Evolutionary conservation across 2,797 vertebrate genomes (phyloP), one percentile per base, ranked within the genome.

Genomic region (Cyclopterus lumpus): DNA sequence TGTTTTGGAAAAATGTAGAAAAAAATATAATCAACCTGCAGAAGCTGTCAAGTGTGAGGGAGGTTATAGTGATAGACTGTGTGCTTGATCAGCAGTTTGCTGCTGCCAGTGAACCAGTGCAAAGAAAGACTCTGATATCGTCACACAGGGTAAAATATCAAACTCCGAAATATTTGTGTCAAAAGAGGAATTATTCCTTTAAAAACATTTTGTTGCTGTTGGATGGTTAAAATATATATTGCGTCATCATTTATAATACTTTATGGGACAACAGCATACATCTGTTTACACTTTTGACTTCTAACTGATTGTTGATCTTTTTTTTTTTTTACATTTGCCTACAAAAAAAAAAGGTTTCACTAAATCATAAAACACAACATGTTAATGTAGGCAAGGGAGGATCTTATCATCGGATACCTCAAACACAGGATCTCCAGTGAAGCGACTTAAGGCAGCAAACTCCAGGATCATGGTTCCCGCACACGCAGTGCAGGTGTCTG

Each of bases 381-480:
- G 6, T 60, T 22, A 30, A 46, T 14, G 46, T 15, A 5, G 8
- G 14, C 16, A 22, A 2, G 16, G 1, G 16, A 54, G 30, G 3
- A 51, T 67, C 6, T 51, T 28, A 22, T 58, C 14, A 64, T 58
- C 1, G 40, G 48, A 89, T 93, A 99, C 98, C 97, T 99, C 98
- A 94, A 99, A 99, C 82, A 97, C 86, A 24, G 97, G 96, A 69
- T 98, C 96, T 69, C 98, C 98, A 46, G 97, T 99, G 93, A 98
- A 99, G 73, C 98, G 97, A 90, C 98, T 99, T 76, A 99, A 92
- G 58, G 98, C 98, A 67, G 98, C 98, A 91, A 99, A 99, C 92
- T 99, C 98, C 67, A 99, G 95, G 87, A 99, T 99, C 84, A 99
- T 96, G 74, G 98, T 99, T 20, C 98, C 98, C 0, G 98, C 98